Percentiles rank a stretch among this genome's conserved stretches.
Conservation (phyloP, 2,797 vertebrate species). For the Mormyrus proboscirostris region DNA sequence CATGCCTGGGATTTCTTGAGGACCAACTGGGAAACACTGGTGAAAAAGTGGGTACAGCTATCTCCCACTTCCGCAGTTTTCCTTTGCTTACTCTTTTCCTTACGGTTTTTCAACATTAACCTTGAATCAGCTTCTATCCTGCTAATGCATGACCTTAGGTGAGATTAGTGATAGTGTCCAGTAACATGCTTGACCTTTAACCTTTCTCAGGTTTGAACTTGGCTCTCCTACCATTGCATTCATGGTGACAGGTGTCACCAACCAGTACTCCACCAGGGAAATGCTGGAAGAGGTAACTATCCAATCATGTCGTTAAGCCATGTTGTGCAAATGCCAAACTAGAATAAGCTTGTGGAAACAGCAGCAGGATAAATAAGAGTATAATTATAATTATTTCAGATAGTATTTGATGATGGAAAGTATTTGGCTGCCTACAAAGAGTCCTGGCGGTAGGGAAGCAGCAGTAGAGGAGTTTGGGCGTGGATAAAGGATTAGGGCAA, state of each 20-base stretch:
- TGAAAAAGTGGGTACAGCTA: conserved; percentile 70
- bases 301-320: not conserved
- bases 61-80: not conserved
- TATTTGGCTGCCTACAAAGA: not conserved
- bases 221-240: conserved; percentile 61
- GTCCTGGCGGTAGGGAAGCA: not conserved
- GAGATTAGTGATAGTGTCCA: not conserved
- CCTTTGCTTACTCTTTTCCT: not conserved
- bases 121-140: not conserved
- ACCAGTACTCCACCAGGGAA: conserved; percentile 72
- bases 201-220: conserved; percentile 71
- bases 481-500: not conserved
- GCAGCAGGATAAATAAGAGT: not conserved
- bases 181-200: conserved; percentile 20
- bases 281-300: conserved; percentile 70
- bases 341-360: not conserved
- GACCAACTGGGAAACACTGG: conserved; percentile 70
- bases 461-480: not conserved
- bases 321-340: not conserved
- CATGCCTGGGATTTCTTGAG: conserved; percentile 77
- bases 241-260: conserved; percentile 70
- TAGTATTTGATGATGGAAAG: not conserved
- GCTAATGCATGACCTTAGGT: not conserved
- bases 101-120: not conserved
- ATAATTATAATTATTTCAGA: not conserved